Conservation (phyloP, 2,797 vertebrate genomes). For the Neoniphon sammara region DNA sequence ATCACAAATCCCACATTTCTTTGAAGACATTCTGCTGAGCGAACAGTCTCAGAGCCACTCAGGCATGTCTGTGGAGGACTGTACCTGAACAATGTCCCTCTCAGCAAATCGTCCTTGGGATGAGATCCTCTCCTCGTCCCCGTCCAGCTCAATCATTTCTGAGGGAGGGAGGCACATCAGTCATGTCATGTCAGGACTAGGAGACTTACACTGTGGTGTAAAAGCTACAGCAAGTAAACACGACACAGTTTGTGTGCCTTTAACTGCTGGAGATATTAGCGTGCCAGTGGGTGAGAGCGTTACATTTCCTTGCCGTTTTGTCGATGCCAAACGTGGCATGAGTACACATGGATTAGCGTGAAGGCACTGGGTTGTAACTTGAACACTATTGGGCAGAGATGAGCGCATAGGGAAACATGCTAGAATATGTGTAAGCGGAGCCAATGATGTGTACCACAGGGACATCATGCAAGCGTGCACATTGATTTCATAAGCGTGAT, state of each 20-base stretch:
- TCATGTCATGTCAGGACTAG: constrained; percentile 29
- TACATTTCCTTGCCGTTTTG: constrained; percentile 40
- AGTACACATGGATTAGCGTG: constrained; percentile 30
- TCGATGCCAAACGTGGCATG: constrained; percentile 37
- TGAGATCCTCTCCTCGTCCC: constrained; percentile 94
- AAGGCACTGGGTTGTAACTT: constrained; percentile 31
- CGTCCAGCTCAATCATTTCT: constrained; percentile 99
- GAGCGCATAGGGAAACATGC: constrained; percentile 10
- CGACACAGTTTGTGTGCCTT: constrained; percentile 4
- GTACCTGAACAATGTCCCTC: constrained; percentile 98
- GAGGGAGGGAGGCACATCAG: constrained; percentile 50
- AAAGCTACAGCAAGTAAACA: constrained; percentile 6
- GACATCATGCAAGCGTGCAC: constrained; percentile 51
- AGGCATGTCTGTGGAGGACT: neutral
- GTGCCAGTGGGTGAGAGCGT: constrained; percentile 9
- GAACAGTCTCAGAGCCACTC: constrained; percentile 14
- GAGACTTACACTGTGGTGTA: constrained; percentile 9
- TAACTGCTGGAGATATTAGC: constrained; percentile 36
- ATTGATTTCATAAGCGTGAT: constrained; percentile 35
- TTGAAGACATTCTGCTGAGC: constrained; percentile 23
- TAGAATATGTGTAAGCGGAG: constrained; percentile 26
- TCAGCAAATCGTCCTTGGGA: constrained; percentile 96
- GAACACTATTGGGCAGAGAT: constrained; percentile 21
- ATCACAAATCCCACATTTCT: constrained; percentile 43
- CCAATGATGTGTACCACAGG: constrained; percentile 42